Evolutionary conservation across 2,113 vertebrate species (phyloP).

Genomic region (Poecile atricapillus): DNA sequence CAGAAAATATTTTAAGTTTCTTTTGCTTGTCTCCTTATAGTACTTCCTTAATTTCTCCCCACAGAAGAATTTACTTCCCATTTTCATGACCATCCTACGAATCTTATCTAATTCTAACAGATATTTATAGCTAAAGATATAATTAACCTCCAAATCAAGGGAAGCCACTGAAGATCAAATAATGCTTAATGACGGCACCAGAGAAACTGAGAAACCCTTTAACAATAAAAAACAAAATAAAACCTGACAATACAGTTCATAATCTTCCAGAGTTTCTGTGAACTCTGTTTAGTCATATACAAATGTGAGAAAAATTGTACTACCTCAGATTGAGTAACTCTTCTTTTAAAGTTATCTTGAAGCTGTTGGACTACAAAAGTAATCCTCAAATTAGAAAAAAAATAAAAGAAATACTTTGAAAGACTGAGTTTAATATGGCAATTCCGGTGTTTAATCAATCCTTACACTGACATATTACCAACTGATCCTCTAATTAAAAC

Average conservation of each 20-base stretch:
- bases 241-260: background rate
- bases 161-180: background rate
- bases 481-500: constrained; percentile 49
- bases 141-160: background rate
- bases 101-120: background rate
- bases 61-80: background rate
- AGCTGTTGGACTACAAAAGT: background rate
- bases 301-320: background rate
- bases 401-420: background rate
- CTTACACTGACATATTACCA: background rate
- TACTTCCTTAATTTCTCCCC: background rate
- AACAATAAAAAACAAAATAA: background rate
- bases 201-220: background rate
- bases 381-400: background rate
- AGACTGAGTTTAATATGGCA: background rate
- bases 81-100: background rate
- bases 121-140: background rate
- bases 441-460: constrained; percentile 30
- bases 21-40: background rate
- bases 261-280: background rate
- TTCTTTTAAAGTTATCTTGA: background rate
- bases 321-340: background rate
- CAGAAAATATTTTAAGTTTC: background rate
- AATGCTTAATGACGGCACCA: background rate
- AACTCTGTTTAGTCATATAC: background rate